Conservation (phyloP, 2,888 invertebrate genomes). For the Drosophila atripex region DNA sequence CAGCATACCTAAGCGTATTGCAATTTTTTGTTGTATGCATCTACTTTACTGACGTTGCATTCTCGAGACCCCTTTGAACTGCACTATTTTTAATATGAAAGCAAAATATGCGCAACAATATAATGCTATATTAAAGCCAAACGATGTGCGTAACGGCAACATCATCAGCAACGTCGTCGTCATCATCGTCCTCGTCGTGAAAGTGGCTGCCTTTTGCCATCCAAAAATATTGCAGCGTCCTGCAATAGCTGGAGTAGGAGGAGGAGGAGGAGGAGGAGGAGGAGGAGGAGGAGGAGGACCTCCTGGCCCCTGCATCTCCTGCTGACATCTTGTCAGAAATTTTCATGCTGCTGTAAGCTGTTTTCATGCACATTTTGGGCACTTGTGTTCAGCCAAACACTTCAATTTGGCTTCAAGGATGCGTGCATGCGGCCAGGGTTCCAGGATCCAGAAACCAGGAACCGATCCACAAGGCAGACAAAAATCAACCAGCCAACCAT, state of each 20-base stretch:
- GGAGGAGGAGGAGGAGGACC: background rate
- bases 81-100: slow-evolving; percentile 46
- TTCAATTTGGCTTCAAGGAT: slow-evolving; percentile 76
- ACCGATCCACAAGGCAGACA: slow-evolving; percentile 48
- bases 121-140: slow-evolving; percentile 63
- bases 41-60: slow-evolving; percentile 6
- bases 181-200: slow-evolving; percentile 13
- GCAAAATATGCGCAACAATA: slow-evolving; percentile 49
- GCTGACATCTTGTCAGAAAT: slow-evolving; percentile 58
- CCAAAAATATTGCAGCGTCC: slow-evolving; percentile 18
- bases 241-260: slow-evolving; percentile 5
- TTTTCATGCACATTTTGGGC: slow-evolving; percentile 77
- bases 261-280: too few relatives aligned
- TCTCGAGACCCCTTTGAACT: slow-evolving; percentile 5
- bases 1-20: background rate
- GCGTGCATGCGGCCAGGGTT: slow-evolving; percentile 47
- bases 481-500: slow-evolving; percentile 50
- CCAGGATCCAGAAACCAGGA: slow-evolving; percentile 8
- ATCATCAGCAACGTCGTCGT: slow-evolving; percentile 24
- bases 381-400: slow-evolving; percentile 75
- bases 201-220: slow-evolving; percentile 8
- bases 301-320: slow-evolving; percentile 2
- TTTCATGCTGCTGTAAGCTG: slow-evolving; percentile 75
- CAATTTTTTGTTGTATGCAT: slow-evolving; percentile 4
- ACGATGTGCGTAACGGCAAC: slow-evolving; percentile 63